Percentiles rank a stretch among this genome's conserved stretches.
These are phyloP conservation scores for Cyprinodon tularosa DNA, from an alignment of 2,113 vertebrate species.

Conservation along the genomic window DNA sequence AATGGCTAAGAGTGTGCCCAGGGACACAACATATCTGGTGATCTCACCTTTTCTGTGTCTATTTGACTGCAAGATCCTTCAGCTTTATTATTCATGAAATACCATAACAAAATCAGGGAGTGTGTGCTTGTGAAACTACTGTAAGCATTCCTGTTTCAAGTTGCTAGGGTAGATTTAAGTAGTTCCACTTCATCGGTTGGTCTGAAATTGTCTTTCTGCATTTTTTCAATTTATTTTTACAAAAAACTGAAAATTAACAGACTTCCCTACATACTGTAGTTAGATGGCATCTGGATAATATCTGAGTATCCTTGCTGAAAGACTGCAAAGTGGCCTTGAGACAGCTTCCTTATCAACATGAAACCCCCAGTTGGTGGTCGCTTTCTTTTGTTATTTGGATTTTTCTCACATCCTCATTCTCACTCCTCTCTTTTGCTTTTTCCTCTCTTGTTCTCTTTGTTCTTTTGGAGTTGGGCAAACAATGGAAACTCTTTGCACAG, in stretches of 20 bases:
- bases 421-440: conserved; percentile 1
- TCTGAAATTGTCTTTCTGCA: conserved; percentile 43
- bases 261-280: background rate
- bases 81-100: conserved; percentile 42
- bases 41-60: conserved; percentile 49
- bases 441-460: conserved; percentile 17
- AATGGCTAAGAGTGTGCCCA: conserved; percentile 24
- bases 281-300: conserved; percentile 28
- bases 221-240: conserved; percentile 20
- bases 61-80: conserved; percentile 22
- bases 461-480: conserved; percentile 35
- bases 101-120: conserved; percentile 33
- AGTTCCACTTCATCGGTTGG: conserved; percentile 45
- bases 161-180: conserved; percentile 61
- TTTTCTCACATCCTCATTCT: conserved; percentile 29
- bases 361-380: conserved; percentile 42
- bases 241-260: conserved; percentile 34
- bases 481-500: conserved; percentile 65
- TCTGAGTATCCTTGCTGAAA: conserved; percentile 25
- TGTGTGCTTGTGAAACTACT: conserved; percentile 8
- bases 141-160: conserved; percentile 19
- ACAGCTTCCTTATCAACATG: conserved; percentile 39
- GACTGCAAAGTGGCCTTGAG: conserved; percentile 9
- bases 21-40: conserved; percentile 10
- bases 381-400: conserved; percentile 14